Evolutionary conservation across 2,888 invertebrate genomes (phyloP).

Genomic region (Malthinus seriepunctatus): DNA sequence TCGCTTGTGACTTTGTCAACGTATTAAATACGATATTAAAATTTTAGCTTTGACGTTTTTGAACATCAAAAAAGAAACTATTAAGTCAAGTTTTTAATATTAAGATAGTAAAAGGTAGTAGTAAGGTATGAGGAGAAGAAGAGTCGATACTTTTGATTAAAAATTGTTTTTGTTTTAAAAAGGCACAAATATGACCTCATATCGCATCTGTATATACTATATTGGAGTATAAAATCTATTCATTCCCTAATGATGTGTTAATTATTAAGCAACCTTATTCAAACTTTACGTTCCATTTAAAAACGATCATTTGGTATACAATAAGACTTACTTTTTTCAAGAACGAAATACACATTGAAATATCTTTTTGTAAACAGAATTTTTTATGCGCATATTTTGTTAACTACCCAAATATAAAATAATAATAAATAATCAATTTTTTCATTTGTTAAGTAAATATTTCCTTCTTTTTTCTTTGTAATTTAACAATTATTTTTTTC

Average conservation of each 20-base stretch:
- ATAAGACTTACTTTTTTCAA: conserved; percentile 8
- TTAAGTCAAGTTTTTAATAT: too few species aligned
- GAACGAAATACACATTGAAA: conserved; percentile 3
- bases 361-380: background rate
- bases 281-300: conserved; percentile 17
- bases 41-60: conserved; percentile 1
- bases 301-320: conserved; percentile 14
- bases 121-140: too few species aligned
- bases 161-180: background rate
- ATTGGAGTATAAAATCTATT: conserved; percentile 19
- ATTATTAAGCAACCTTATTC: conserved; percentile 23
- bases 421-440: conserved; percentile 5
- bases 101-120: too few species aligned
- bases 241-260: conserved; percentile 29
- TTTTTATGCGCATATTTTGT: conserved; percentile 5
- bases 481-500: too few species aligned
- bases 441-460: conserved; percentile 5
- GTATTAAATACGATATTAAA: conserved; percentile 15
- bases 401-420: conserved; percentile 5
- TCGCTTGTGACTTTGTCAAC: conserved; percentile 29
- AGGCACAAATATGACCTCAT: conserved; percentile 4
- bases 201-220: conserved; percentile 15
- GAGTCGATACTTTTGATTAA: too few species aligned
- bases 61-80: too few species aligned
- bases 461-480: background rate